Conservation (phyloP, 1,140 invertebrate species). For the Batillaria attramentaria region DNA sequence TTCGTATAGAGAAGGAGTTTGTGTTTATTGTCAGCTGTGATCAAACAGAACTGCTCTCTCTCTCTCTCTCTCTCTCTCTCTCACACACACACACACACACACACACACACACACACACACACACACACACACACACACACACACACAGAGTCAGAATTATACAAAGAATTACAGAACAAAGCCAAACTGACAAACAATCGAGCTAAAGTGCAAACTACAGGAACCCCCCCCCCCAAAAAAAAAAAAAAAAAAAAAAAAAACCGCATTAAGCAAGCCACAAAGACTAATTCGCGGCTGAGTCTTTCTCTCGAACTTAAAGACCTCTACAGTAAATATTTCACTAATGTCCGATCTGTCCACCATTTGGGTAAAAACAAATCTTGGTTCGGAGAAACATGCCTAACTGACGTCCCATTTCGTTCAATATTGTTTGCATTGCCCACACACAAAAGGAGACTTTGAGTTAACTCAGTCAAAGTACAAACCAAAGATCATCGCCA, state of each 20-base stretch:
- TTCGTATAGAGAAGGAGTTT: no score
- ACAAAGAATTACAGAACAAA: background rate
- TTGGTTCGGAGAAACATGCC: background rate
- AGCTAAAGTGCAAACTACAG: background rate
- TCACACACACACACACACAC: no score
- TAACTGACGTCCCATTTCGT: background rate
- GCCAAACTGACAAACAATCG: background rate
- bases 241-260: background rate
- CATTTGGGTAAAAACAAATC: background rate
- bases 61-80: no score
- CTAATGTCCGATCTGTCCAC: background rate
- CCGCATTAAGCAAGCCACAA: background rate
- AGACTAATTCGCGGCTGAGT: background rate
- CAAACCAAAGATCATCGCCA: slow-evolving; percentile 67
- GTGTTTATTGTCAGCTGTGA: no score
- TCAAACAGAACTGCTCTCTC: no score
- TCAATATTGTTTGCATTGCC: no score
- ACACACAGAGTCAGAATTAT: background rate
- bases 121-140: background rate
- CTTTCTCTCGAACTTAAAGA: background rate
- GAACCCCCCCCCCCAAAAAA: background rate
- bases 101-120: background rate
- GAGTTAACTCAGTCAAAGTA: slow-evolving; percentile 58
- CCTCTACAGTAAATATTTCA: background rate
- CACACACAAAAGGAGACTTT: background rate